These are phyloP conservation scores for Myoxocephalus aenaeus DNA, from an alignment of 2,797 vertebrate genomes.

Conservation along the genomic window DNA sequence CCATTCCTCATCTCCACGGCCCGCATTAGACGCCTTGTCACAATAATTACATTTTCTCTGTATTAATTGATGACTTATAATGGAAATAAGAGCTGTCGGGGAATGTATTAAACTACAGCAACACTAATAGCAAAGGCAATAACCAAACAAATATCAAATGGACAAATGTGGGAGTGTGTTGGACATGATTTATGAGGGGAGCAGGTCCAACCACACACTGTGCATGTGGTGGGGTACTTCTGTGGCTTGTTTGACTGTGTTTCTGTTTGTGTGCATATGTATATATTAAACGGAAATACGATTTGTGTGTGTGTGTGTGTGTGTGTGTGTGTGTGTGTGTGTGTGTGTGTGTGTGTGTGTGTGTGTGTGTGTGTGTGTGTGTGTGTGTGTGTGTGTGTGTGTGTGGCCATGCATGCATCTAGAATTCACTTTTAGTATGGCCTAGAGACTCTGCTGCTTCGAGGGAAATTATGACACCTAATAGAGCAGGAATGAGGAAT, in stretches of 20 bases:
- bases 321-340: neutral
- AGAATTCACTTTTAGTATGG: slow-evolving; percentile 51
- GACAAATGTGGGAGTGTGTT: slow-evolving; percentile 76
- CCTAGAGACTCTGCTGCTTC: slow-evolving; percentile 44
- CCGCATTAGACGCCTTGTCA: slow-evolving; percentile 77
- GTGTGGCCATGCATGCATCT: slow-evolving; percentile 25
- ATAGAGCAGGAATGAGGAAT: slow-evolving; percentile 73
- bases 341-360: neutral
- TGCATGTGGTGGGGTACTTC: slow-evolving; percentile 50
- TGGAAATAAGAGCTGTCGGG: slow-evolving; percentile 81
- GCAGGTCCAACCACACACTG: slow-evolving; percentile 51
- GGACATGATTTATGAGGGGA: slow-evolving; percentile 72
- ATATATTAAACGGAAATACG: slow-evolving; percentile 30
- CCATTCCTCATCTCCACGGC: slow-evolving; percentile 71
- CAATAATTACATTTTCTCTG: slow-evolving; percentile 82
- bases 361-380: slow-evolving; percentile 16
- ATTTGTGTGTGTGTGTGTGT: too few relatives aligned
- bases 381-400: slow-evolving; percentile 18
- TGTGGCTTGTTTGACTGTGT: slow-evolving; percentile 22
- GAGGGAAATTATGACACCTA: slow-evolving; percentile 64
- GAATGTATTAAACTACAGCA: slow-evolving; percentile 80
- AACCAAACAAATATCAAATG: slow-evolving; percentile 82
- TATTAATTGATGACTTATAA: slow-evolving; percentile 84
- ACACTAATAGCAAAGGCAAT: slow-evolving; percentile 77
- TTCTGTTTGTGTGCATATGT: neutral